Percentiles rank a stretch among this genome's conserved stretches.
phyloP scores from a whole-genome alignment of 2,797 vertebrate genomes.

The Phataginus tetradactyla region DNA sequence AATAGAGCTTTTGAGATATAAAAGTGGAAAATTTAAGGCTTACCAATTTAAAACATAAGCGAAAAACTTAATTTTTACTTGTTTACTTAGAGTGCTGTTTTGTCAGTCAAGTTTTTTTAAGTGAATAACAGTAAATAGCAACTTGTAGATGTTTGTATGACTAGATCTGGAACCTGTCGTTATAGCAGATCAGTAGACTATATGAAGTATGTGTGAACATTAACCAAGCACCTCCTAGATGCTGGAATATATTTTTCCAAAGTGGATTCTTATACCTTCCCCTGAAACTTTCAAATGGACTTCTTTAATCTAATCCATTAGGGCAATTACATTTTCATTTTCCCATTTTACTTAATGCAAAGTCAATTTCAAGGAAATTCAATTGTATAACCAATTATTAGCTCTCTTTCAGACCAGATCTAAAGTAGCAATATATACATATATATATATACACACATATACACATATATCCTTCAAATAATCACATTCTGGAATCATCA shows the following conservation, averaged over 20 bases:
- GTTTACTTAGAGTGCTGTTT: not conserved
- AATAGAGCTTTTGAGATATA: slow-evolving; percentile 21
- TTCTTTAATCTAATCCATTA: not conserved
- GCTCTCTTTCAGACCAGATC: not conserved
- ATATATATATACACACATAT: too few relatives aligned
- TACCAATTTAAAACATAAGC: not conserved
- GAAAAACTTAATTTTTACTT: not conserved
- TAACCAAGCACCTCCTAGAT: not conserved
- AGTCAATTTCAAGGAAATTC: slow-evolving; percentile 49
- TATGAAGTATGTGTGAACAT: not conserved
- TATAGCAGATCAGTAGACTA: not conserved
- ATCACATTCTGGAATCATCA: not conserved
- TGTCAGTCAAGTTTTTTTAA: not conserved
- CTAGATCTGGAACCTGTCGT: not conserved
- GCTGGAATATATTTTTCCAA: not conserved
- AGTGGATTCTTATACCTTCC: not conserved
- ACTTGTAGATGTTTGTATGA: not conserved
- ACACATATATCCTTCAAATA: not conserved
- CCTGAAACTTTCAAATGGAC: slow-evolving; percentile 12
- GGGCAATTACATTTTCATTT: slow-evolving; percentile 28
- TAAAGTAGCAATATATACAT: not conserved
- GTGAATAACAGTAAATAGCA: not conserved
- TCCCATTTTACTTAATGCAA: slow-evolving; percentile 54
- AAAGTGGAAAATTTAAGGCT: not conserved
- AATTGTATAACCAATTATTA: not conserved